Evolutionary conservation across 2,113 vertebrate genomes (phyloP).

Genomic region (Eublepharis macularius): DNA sequence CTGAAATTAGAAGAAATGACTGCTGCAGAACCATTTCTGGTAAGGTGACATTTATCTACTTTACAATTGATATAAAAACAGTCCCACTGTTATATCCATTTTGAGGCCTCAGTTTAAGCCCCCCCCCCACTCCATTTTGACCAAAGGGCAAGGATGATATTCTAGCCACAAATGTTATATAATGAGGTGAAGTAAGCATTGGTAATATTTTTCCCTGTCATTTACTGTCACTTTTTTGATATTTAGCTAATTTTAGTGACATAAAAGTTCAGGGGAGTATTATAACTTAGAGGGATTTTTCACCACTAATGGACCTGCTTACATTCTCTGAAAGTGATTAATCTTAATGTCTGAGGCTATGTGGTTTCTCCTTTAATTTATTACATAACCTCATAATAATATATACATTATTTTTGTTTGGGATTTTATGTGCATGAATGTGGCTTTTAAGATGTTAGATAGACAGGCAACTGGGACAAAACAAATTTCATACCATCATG

Average conservation of each 20-base stretch:
- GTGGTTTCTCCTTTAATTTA: neutral
- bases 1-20: neutral
- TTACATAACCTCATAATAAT: neutral
- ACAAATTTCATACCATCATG: slow-evolving; percentile 1
- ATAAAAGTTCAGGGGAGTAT: neutral
- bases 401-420: neutral
- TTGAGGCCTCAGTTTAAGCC: neutral
- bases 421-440: neutral
- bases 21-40: neutral
- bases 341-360: neutral
- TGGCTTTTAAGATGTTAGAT: slow-evolving; percentile 15
- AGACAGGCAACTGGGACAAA: neutral
- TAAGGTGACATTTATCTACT: neutral
- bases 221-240: neutral
- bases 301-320: neutral
- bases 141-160: neutral
- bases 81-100: neutral
- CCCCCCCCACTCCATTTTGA: neutral
- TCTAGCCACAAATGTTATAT: neutral
- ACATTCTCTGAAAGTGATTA: neutral
- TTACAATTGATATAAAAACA: neutral
- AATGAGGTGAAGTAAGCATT: neutral
- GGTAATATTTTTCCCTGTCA: neutral
- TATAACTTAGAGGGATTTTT: neutral
- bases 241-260: neutral